phyloP scores from a whole-genome alignment of 2,888 invertebrate species.

The Drosophila anomalata region DNA sequence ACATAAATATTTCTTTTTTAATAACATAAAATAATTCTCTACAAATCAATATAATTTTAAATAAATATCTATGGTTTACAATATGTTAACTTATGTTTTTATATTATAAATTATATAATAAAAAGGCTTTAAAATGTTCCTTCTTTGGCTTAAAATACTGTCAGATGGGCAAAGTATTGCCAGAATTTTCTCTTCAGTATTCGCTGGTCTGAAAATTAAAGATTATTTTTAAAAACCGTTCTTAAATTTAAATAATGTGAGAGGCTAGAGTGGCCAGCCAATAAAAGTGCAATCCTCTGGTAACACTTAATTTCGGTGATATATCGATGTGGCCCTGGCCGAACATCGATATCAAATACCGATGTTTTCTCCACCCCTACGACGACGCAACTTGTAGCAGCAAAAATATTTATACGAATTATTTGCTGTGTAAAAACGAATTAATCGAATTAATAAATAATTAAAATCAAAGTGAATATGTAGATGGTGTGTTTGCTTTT shows the following conservation, averaged over 20 bases:
- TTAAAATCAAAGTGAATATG: slow-evolving; percentile 51
- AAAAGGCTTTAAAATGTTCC: no score
- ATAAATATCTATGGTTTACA: no score
- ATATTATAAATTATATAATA: no score
- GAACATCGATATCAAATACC: not conserved
- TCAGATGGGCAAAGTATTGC: no score
- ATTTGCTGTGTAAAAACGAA: slow-evolving; percentile 63
- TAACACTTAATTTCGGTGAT: not conserved
- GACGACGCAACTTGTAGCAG: slow-evolving; percentile 77
- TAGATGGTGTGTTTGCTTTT: slow-evolving; percentile 55
- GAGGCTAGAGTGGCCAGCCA: not conserved
- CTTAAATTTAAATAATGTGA: not conserved
- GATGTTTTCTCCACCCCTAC: slow-evolving; percentile 6
- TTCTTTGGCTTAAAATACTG: no score
- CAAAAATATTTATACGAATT: slow-evolving; percentile 68
- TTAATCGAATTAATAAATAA: slow-evolving; percentile 43
- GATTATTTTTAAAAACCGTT: no score
- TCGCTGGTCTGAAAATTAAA: no score
- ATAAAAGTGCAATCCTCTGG: not conserved
- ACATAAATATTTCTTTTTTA: no score
- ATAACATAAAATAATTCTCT: no score
- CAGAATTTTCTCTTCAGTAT: no score
- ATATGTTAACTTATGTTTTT: no score
- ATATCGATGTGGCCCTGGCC: not conserved
- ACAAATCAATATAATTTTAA: no score